These are phyloP conservation scores for Candoia aspera DNA, from an alignment of 2,113 vertebrate genomes.

Conservation along the genomic window DNA sequence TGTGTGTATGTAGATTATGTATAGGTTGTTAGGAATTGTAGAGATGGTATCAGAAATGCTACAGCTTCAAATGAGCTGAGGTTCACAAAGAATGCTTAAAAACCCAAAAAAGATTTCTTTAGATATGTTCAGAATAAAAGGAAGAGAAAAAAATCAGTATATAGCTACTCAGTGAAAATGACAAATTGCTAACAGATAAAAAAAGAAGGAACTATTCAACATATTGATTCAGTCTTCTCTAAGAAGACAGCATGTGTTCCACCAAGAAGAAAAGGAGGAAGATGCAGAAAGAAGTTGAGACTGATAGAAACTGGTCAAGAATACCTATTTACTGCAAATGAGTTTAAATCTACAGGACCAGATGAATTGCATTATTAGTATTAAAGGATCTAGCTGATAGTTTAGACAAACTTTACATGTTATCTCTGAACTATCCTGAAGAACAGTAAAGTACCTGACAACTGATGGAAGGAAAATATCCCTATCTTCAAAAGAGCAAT, in stretches of 20 bases:
- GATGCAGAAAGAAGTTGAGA: background rate
- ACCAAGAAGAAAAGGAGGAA: background rate
- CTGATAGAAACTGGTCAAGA: background rate
- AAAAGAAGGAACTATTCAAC: background rate
- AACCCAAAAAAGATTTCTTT: background rate
- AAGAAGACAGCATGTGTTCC: background rate
- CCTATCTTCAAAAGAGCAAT: background rate
- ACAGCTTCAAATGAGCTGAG: background rate
- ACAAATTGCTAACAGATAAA: background rate
- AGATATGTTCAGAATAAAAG: background rate
- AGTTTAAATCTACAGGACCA: background rate
- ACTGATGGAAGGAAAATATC: background rate
- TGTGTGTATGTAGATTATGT: too few species aligned
- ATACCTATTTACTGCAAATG: background rate
- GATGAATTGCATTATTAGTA: background rate
- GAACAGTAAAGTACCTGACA: background rate
- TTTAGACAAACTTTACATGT: background rate
- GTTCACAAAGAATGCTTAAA: background rate
- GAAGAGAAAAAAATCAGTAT: background rate
- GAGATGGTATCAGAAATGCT: background rate
- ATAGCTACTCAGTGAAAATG: background rate
- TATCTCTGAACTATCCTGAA: background rate
- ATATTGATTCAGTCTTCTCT: background rate
- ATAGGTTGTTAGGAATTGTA: background rate
- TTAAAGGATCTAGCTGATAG: background rate